A percentile compares a stretch with the other conserved stretches of the same genome.
Conservation (phyloP, 2,797 vertebrate genomes). For the Mormyrops boulengeri region DNA sequence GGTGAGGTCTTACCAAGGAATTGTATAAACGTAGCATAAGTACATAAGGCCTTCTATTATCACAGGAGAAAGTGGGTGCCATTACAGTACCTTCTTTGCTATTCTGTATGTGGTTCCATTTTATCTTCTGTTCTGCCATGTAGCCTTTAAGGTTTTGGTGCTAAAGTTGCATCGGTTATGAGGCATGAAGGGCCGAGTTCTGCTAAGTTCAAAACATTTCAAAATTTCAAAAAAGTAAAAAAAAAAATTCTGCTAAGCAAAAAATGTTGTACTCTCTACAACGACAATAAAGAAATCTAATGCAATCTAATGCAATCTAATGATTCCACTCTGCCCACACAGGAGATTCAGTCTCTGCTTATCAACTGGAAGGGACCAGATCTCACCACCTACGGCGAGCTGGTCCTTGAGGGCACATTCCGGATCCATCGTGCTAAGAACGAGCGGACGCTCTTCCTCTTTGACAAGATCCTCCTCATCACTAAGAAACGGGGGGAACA, state of each 20-base stretch:
- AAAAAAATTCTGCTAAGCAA: background rate
- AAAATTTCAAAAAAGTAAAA: too few species aligned
- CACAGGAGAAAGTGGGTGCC: background rate
- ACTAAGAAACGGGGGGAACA: constrained; percentile 90
- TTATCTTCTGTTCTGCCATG: background rate
- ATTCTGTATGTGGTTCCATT: background rate
- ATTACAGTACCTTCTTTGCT: background rate
- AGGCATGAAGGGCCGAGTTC: background rate
- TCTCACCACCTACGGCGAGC: constrained; percentile 85
- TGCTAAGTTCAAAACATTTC: background rate
- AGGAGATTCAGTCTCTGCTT: constrained; percentile 95
- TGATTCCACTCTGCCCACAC: background rate
- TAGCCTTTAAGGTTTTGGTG: background rate
- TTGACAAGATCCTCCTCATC: constrained; percentile 85
- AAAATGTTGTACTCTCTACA: background rate
- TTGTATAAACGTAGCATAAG: too few species aligned
- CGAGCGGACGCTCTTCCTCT: constrained; percentile 87
- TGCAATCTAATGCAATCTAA: background rate
- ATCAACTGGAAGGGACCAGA: constrained; percentile 94
- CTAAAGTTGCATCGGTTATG: background rate
- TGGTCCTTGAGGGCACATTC: constrained; percentile 91
- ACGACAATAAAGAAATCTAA: background rate
- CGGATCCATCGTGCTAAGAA: constrained; percentile 83
- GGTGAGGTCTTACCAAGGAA: too few species aligned
- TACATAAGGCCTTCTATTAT: background rate